A percentile compares a stretch with the other conserved stretches of the same genome.
Conservation (phyloP, 2,888 invertebrate genomes). For the Embidobia sp. region DNA sequence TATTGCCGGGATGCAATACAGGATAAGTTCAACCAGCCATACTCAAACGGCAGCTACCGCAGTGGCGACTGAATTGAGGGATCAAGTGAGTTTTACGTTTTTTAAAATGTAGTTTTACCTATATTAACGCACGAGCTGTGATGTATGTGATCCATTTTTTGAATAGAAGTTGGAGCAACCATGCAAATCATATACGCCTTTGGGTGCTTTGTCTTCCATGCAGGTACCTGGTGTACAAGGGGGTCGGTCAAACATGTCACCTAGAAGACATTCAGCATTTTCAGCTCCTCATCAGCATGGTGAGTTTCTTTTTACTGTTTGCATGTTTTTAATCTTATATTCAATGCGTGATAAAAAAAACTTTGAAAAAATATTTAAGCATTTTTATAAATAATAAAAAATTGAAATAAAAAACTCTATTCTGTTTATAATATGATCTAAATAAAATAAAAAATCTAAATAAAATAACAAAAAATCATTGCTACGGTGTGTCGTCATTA, state of each 20-base stretch:
- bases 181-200: slow-evolving; percentile 89
- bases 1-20: slow-evolving; percentile 92
- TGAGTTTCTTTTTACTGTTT: slow-evolving; percentile 74
- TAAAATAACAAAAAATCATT: too few relatives aligned
- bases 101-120: neutral
- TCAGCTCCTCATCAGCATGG: slow-evolving; percentile 85
- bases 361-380: too few relatives aligned
- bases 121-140: slow-evolving; percentile 7
- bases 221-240: slow-evolving; percentile 87
- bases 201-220: slow-evolving; percentile 93
- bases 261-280: slow-evolving; percentile 80
- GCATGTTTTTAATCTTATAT: too few relatives aligned
- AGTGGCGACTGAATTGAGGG: slow-evolving; percentile 84
- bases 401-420: too few relatives aligned
- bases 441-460: too few relatives aligned
- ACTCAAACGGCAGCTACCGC: slow-evolving; percentile 93
- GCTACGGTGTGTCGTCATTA: too few relatives aligned
- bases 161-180: slow-evolving; percentile 79
- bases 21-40: slow-evolving; percentile 93
- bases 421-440: too few relatives aligned
- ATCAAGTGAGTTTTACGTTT: slow-evolving; percentile 73
- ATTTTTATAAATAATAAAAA: too few relatives aligned
- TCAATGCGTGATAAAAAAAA: too few relatives aligned
- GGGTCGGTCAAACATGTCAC: slow-evolving; percentile 80
- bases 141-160: slow-evolving; percentile 31